Evolutionary conservation across 2,888 invertebrate genomes (phyloP).

Genomic region (Odontocolon sp.): DNA sequence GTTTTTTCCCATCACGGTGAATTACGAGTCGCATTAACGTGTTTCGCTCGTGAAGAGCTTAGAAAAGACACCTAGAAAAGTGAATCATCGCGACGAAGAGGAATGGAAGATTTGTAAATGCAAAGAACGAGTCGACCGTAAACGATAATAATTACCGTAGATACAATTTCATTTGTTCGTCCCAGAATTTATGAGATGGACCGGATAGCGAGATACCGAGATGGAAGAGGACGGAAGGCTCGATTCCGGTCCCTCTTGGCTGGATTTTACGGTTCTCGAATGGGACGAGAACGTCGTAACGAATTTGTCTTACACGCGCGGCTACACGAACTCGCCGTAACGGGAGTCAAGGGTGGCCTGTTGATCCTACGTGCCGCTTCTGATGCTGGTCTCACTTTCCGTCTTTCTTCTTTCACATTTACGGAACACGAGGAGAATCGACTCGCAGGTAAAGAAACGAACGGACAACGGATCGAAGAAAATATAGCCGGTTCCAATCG

Average conservation of each 20-base stretch:
- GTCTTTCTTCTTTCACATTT: constrained; percentile 6
- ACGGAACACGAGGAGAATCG: not conserved
- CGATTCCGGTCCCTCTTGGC: constrained; percentile 1
- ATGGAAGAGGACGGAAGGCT: constrained; percentile 2
- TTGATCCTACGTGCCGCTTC: constrained; percentile 1
- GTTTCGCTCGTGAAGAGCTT: too few species aligned
- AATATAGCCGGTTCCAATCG: constrained; percentile 38
- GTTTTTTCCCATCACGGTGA: constrained; percentile 34
- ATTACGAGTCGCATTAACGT: constrained; percentile 36
- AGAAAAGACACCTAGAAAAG: too few species aligned
- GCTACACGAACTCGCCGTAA: constrained; percentile 45
- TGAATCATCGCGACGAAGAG: not conserved
- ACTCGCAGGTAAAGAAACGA: constrained; percentile 17
- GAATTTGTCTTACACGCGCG: constrained; percentile 66
- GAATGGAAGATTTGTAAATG: too few species aligned
- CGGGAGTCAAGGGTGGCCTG: constrained; percentile 52
- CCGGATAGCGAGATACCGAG: not conserved
- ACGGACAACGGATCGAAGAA: not conserved
- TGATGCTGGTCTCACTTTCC: constrained; percentile 1
- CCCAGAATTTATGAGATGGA: constrained; percentile 44
- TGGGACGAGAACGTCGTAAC: constrained; percentile 63
- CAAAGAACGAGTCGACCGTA: constrained; percentile 24
- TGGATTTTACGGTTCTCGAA: constrained; percentile 41
- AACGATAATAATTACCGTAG: constrained; percentile 40
- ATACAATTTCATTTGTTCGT: constrained; percentile 50